A percentile compares a stretch with the other conserved stretches of the same genome.
Conservation (phyloP, 2,113 vertebrate genomes). For the Hyperopisus bebe region DNA sequence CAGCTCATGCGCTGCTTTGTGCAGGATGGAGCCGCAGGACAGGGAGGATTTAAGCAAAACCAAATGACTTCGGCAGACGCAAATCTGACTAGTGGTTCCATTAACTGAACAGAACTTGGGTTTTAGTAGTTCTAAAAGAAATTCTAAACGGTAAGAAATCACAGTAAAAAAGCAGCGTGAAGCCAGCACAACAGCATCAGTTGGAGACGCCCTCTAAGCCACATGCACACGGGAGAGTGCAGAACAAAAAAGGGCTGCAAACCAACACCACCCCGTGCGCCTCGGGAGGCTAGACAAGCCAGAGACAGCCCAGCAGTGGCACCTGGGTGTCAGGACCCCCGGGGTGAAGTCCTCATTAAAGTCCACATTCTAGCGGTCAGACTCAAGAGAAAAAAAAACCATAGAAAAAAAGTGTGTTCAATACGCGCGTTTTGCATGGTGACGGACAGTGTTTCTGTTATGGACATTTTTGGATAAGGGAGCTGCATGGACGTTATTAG, state of each 20-base stretch:
- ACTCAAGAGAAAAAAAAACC: background rate
- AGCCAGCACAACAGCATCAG: background rate
- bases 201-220: background rate
- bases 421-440: background rate
- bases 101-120: background rate
- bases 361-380: background rate
- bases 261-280: background rate
- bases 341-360: background rate
- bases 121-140: background rate
- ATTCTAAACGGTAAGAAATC: background rate
- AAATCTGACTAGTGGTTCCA: background rate
- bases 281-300: background rate
- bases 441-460: background rate
- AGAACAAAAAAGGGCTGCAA: background rate
- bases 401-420: background rate
- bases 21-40: background rate
- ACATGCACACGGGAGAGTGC: background rate
- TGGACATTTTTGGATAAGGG: background rate
- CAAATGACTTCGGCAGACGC: background rate
- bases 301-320: background rate
- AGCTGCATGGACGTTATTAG: background rate
- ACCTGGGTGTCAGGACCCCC: background rate
- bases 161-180: background rate
- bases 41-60: background rate
- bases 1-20: background rate